Percentiles rank a stretch among this genome's conserved stretches.
These are phyloP conservation scores for Drosophila greeni DNA, from an alignment of 2,888 invertebrate genomes.

Conservation along the genomic window DNA sequence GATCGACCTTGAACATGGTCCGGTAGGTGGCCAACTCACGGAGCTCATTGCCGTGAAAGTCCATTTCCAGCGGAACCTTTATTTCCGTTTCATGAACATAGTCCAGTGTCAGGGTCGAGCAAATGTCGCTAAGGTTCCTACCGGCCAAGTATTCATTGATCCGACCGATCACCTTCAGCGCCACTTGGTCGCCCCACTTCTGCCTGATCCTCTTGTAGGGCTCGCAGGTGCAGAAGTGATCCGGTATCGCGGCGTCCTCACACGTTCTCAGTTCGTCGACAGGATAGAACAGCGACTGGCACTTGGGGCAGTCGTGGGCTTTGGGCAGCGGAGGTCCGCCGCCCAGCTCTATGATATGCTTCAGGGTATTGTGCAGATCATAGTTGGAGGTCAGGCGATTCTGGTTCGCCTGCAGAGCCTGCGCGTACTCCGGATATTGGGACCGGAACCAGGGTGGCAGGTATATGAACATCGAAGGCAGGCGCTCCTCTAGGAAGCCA, in stretches of 20 bases:
- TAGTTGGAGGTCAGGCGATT: slow-evolving; percentile 85
- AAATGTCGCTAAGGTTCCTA: slow-evolving; percentile 49
- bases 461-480: slow-evolving; percentile 85
- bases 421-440: slow-evolving; percentile 80
- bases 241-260: slow-evolving; percentile 82
- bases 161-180: slow-evolving; percentile 39
- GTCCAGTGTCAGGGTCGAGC: slow-evolving; percentile 39
- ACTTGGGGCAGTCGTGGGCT: slow-evolving; percentile 82
- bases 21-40: slow-evolving; percentile 47
- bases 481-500: slow-evolving; percentile 86
- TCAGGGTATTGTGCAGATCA: slow-evolving; percentile 85
- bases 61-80: slow-evolving; percentile 25
- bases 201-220: slow-evolving; percentile 41
- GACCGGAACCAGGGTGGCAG: slow-evolving; percentile 82
- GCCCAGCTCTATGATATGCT: slow-evolving; percentile 81
- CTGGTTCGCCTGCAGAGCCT: slow-evolving; percentile 81
- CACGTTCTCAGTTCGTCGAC: slow-evolving; percentile 82
- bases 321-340: slow-evolving; percentile 47
- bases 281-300: slow-evolving; percentile 82
- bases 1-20: slow-evolving; percentile 82
- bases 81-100: slow-evolving; percentile 56
- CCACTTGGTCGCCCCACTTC: slow-evolving; percentile 45
- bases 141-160: slow-evolving; percentile 53
- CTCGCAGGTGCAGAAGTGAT: slow-evolving; percentile 86
- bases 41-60: slow-evolving; percentile 19